A percentile compares a stretch with the other conserved stretches of the same genome.
Conservation (phyloP, 2,797 vertebrate species). For the Lagocephalus sceleratus region DNA sequence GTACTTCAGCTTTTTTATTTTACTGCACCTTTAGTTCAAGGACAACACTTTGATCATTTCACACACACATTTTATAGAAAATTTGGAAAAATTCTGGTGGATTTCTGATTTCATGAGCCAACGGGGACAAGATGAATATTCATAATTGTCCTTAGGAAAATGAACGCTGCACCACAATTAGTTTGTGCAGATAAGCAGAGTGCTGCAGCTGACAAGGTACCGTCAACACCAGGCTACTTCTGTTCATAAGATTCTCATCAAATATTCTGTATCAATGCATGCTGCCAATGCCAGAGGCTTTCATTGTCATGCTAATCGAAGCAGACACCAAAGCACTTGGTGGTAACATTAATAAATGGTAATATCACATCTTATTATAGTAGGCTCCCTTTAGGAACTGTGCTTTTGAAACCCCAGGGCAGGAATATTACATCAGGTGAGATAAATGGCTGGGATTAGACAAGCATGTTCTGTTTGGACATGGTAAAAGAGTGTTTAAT, state of each 20-base stretch:
- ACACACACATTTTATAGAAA: no score
- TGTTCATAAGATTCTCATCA: conserved; percentile 66
- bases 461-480: conserved; percentile 44
- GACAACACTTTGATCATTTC: no score
- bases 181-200: conserved; percentile 20
- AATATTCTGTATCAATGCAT: conserved; percentile 48
- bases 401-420: conserved; percentile 43
- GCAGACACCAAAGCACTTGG: conserved; percentile 49
- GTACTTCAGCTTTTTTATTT: no score
- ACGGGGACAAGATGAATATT: no score
- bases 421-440: conserved; percentile 57
- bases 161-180: no score
- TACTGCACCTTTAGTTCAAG: no score
- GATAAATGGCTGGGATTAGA: conserved; percentile 52
- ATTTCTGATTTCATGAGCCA: no score
- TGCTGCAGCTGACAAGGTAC: conserved; percentile 39
- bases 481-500: conserved; percentile 57
- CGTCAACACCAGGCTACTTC: conserved; percentile 50
- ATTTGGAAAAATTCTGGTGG: no score
- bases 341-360: conserved; percentile 72
- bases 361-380: conserved; percentile 71
- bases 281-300: conserved; percentile 60
- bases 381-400: conserved; percentile 63
- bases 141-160: no score
- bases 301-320: conserved; percentile 79